These are phyloP conservation scores for Listronotus bonariensis DNA, from an alignment of 1,140 invertebrate species.

Conservation along the genomic window DNA sequence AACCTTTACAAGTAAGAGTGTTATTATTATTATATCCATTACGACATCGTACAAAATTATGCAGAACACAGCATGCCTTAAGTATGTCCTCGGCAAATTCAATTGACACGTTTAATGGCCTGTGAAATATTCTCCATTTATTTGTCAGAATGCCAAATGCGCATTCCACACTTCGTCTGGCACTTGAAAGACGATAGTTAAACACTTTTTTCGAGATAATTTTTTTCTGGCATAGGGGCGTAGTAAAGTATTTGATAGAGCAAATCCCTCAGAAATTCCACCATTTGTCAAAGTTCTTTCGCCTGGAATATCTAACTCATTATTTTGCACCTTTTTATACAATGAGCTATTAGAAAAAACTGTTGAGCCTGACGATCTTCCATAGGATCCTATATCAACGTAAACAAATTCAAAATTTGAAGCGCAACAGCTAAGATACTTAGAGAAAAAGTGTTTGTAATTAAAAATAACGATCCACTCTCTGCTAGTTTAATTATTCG, in stretches of 20 bases:
- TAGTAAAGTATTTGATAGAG: too few species aligned
- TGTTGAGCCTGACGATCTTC: too few species aligned
- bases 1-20: too few species aligned
- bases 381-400: conserved; percentile 55
- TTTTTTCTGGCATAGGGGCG: too few species aligned
- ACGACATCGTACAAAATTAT: conserved; percentile 52
- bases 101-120: conserved; percentile 48
- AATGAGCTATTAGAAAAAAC: too few species aligned
- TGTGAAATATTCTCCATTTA: too few species aligned
- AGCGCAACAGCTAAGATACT: conserved; percentile 27
- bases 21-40: conserved; percentile 52
- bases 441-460: conserved; percentile 48
- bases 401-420: conserved; percentile 23
- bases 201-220: conserved; percentile 52
- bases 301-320: conserved; percentile 38
- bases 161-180: conserved; percentile 56
- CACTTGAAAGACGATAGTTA: conserved; percentile 56
- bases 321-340: conserved; percentile 47
- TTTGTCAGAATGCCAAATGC: conserved; percentile 48
- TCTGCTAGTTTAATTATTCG: conserved; percentile 45
- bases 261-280: conserved; percentile 50
- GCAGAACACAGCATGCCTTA: conserved; percentile 51
- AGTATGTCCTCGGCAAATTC: conserved; percentile 47
- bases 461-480: conserved; percentile 52
- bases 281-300: conserved; percentile 39